Conservation (phyloP, 2,797 vertebrate species). For the Picus viridis region DNA sequence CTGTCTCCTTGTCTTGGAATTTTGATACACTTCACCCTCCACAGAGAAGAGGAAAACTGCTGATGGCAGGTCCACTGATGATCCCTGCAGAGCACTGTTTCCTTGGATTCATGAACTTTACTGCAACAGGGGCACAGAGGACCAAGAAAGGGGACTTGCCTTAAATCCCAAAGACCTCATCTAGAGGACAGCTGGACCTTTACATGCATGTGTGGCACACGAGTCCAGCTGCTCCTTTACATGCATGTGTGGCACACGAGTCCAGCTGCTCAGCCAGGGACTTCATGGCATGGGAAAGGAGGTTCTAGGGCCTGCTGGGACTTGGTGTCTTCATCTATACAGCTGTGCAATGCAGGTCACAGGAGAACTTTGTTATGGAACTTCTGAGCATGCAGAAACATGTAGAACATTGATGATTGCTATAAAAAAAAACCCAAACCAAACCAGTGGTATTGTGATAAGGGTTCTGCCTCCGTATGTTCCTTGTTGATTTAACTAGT, state of each 20-base stretch:
- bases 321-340: background rate
- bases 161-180: conserved; percentile 48
- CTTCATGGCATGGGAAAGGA: background rate
- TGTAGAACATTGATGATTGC: background rate
- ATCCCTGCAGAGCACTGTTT: background rate
- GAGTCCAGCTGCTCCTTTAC: background rate
- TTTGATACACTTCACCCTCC: background rate
- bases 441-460: background rate
- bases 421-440: background rate
- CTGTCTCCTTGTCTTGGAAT: background rate
- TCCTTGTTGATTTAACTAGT: background rate
- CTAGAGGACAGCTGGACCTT: background rate
- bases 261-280: background rate
- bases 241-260: background rate
- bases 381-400: background rate
- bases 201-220: background rate
- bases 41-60: background rate
- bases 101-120: background rate
- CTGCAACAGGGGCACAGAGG: background rate
- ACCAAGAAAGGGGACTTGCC: conserved; percentile 37
- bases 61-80: background rate
- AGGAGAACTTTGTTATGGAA: background rate
- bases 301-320: background rate
- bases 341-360: background rate
- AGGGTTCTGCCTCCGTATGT: background rate